Evolutionary conservation across 2,888 invertebrate species (phyloP), one percentile per base, ranked within the genome.

Genomic region (Papilio gigon): DNA sequence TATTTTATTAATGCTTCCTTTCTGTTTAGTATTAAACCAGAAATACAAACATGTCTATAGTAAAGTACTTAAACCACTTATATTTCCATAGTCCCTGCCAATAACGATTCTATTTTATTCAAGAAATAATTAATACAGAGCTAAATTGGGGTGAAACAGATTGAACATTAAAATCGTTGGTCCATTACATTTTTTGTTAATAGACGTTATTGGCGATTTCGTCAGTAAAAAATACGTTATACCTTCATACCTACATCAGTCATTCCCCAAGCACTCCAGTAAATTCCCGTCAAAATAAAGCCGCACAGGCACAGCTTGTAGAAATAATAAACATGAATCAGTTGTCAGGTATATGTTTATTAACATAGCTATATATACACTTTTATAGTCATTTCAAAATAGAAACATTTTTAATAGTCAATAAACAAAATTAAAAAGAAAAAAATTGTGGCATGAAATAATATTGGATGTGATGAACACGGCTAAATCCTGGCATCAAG

Each of bases 361-460:
- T 92, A 90, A 90, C 90, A 91, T 88, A 88, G 81, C 84, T 85
- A 84, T 90, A 76, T 78, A 90, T 90, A 89, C 90, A 91, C 89
- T 90, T 86, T 90, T 81, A 89, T 90, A 86, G 85, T 87, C 86
- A 86, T 88, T 90, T 87, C 80, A 89, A 86, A 89, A 89, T 90
- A 89, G 85, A 88, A 89, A 90, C 84, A 86, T 86, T 87, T 86
- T 80, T 85, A 82, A 80, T 86, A 87, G 86, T 88, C 86, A 89
- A 84, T 85, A 83, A 82, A 86, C 82, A 83, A 88, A 85, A 87
- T 88, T 86, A 79, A 83, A 84, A 86, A 85, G 25, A 50, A 68
- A 63, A 60, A 84, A 87, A 88, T 86, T 79, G 80, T 85, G 84
- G 83, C 82, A 84, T 84, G 76, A 85, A 80, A 80, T 83, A 77